Conservation (phyloP, 2,888 invertebrate genomes). For the Scrobipalpa atriplicella region DNA sequence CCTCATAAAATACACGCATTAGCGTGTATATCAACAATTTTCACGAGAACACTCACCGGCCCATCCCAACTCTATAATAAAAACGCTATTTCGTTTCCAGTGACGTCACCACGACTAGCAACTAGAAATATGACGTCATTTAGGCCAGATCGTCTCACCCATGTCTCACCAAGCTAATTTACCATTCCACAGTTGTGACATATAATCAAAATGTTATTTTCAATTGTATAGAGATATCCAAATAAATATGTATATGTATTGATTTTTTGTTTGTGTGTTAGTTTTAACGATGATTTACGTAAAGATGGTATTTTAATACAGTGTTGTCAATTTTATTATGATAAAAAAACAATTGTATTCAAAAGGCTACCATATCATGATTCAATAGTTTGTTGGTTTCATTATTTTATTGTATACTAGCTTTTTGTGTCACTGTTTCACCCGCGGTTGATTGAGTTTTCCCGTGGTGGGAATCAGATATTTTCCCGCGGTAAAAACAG, state of each 20-base stretch:
- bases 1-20: no score
- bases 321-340: background rate
- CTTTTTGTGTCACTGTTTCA: no score
- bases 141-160: background rate
- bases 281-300: background rate
- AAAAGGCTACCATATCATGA: background rate
- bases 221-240: conserved; percentile 14
- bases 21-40: background rate
- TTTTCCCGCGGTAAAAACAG: no score
- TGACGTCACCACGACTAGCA: conserved; percentile 18
- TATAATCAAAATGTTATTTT: conserved; percentile 2
- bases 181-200: conserved; percentile 10
- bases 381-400: background rate
- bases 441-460: no score
- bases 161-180: background rate
- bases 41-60: background rate
- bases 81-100: background rate
- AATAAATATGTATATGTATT: conserved; percentile 1
- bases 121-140: conserved; percentile 21
- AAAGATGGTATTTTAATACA: background rate
- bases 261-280: conserved; percentile 1
- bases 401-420: background rate
- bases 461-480: no score
- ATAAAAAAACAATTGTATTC: background rate
- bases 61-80: background rate